Conservation (phyloP, 2,797 vertebrate genomes). For the Tokudaia muenninki region DNA sequence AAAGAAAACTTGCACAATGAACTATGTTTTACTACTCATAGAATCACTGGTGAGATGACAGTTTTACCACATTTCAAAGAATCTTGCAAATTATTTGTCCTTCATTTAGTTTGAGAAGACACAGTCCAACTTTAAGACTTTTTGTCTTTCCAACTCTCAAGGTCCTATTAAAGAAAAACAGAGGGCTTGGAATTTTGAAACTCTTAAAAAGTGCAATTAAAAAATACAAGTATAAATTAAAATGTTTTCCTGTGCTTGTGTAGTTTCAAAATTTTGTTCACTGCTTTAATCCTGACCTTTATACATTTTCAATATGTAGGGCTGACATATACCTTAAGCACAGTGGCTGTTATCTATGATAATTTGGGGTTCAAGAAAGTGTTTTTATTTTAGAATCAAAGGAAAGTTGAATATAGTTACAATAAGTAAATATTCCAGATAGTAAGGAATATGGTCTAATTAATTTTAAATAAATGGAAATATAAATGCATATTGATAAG, state of each 20-base stretch:
- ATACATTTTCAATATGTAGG: slow-evolving; percentile 8
- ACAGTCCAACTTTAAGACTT: slow-evolving; percentile 50
- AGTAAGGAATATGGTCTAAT: background rate
- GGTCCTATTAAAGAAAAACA: slow-evolving; percentile 23
- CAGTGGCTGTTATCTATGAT: background rate
- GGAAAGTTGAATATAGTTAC: slow-evolving; percentile 19
- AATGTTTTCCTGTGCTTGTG: slow-evolving; percentile 40
- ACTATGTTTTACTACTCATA: slow-evolving; percentile 11
- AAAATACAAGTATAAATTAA: slow-evolving; percentile 30
- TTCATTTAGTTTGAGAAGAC: slow-evolving; percentile 27
- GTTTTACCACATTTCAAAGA: slow-evolving; percentile 51
- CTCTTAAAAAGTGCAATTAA: slow-evolving; percentile 50
- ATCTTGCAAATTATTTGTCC: slow-evolving; percentile 62
- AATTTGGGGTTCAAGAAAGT: slow-evolving; percentile 39
- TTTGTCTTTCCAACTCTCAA: slow-evolving; percentile 42
- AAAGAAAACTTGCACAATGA: slow-evolving; percentile 23
- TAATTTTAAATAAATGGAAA: slow-evolving; percentile 44
- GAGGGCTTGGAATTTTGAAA: slow-evolving; percentile 56
- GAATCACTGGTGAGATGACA: slow-evolving; percentile 55
- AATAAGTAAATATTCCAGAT: slow-evolving; percentile 15
- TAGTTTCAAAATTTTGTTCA: slow-evolving; percentile 59
- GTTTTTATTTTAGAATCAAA: slow-evolving; percentile 60
- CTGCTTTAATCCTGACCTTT: slow-evolving; percentile 33
- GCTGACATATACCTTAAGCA: slow-evolving; percentile 38
- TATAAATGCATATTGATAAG: background rate